phyloP scores from a whole-genome alignment of 92 coral and sea anemone genomes.

The Palythoa caribaeorum region DNA sequence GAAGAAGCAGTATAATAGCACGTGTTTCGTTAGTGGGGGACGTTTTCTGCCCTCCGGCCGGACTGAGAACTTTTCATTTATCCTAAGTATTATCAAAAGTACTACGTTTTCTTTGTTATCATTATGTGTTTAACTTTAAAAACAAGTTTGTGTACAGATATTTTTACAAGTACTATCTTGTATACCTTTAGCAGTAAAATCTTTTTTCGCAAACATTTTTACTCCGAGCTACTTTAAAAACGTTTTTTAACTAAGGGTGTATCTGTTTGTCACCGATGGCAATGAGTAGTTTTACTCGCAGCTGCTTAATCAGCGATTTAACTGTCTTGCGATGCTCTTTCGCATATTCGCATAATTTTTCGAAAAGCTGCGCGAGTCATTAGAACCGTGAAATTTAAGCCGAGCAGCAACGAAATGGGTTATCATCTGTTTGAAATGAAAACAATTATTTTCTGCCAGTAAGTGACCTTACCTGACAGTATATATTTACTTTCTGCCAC shows the following conservation, averaged over 20 bases:
- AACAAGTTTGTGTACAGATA: background rate
- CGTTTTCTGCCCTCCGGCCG: background rate
- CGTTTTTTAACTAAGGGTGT: too few species aligned
- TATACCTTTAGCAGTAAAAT: background rate
- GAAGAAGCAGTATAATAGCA: background rate
- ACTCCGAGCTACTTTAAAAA: too few species aligned
- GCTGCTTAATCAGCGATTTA: too few species aligned
- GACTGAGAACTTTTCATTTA: background rate
- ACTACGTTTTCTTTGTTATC: background rate
- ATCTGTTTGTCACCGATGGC: too few species aligned
- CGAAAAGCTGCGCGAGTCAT: too few species aligned
- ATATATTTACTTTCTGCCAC: background rate
- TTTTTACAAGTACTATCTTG: background rate
- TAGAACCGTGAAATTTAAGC: too few species aligned
- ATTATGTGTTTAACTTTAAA: background rate
- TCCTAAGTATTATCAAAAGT: background rate
- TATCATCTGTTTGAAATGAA: background rate
- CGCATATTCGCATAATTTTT: too few species aligned
- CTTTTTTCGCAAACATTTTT: background rate
- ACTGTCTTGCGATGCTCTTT: too few species aligned
- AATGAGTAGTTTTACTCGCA: too few species aligned
- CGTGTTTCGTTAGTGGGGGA: conserved; percentile 13
- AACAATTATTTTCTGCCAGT: background rate
- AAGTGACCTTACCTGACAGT: background rate
- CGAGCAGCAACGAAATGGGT: background rate